Conservation (phyloP, 2,888 invertebrate species). For the Loripinus fragilis region DNA sequence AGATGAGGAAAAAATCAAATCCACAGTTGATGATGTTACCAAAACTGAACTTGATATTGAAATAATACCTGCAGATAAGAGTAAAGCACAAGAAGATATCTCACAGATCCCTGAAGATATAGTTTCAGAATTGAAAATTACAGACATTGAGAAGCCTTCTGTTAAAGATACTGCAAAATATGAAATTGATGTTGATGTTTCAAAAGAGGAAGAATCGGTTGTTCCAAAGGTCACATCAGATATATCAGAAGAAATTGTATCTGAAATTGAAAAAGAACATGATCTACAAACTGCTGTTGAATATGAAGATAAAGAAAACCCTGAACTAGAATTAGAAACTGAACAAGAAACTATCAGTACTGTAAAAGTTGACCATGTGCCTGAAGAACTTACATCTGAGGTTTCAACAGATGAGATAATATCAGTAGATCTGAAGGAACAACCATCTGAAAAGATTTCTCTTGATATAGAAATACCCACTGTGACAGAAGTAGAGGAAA, state of each 20-base stretch:
- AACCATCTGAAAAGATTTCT: slow-evolving; percentile 12
- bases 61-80: slow-evolving; percentile 19
- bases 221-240: background rate
- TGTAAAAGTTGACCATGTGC: background rate
- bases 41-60: slow-evolving; percentile 28
- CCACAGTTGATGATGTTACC: slow-evolving; percentile 19
- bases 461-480: slow-evolving; percentile 18
- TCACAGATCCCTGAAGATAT: slow-evolving; percentile 4
- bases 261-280: slow-evolving; percentile 42
- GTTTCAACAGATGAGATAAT: background rate
- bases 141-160: background rate
- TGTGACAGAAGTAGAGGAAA: slow-evolving; percentile 4
- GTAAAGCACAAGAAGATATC: slow-evolving; percentile 19
- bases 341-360: background rate
- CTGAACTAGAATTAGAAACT: slow-evolving; percentile 6
- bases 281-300: background rate
- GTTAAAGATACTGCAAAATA: background rate
- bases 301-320: background rate
- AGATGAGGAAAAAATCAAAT: slow-evolving; percentile 10
- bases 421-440: slow-evolving; percentile 8
- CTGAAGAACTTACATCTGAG: background rate
- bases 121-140: slow-evolving; percentile 10
- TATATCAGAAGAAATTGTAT: background rate
- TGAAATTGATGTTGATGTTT: slow-evolving; percentile 78
- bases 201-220: slow-evolving; percentile 12